Conservation (phyloP, 2,797 vertebrate genomes). For the Harpagifer antarcticus region DNA sequence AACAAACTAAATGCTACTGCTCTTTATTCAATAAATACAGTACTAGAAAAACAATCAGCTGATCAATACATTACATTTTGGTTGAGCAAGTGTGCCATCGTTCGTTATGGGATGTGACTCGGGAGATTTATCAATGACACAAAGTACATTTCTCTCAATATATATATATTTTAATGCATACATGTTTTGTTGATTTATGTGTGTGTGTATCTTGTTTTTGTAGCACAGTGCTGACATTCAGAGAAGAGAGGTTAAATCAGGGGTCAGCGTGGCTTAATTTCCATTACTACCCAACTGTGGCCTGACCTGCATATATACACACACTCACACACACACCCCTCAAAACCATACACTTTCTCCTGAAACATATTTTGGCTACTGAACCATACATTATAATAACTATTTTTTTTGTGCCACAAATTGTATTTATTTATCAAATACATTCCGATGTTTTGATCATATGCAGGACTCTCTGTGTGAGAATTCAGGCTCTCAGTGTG, state of each 20-base stretch:
- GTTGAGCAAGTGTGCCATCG: constrained; percentile 42
- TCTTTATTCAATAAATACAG: constrained; percentile 67
- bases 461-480: not conserved
- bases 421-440: constrained; percentile 8
- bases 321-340: constrained; percentile 14
- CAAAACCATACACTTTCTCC: constrained; percentile 14
- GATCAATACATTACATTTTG: constrained; percentile 38
- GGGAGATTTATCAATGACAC: constrained; percentile 27
- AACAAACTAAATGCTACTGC: constrained; percentile 71
- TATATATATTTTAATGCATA: constrained; percentile 3
- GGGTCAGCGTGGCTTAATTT: constrained; percentile 36
- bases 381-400: not conserved
- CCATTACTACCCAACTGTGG: constrained; percentile 45
- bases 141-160: constrained; percentile 18
- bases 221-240: constrained; percentile 29
- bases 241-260: constrained; percentile 31
- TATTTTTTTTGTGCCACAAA: not conserved
- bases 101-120: constrained; percentile 26
- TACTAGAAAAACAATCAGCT: constrained; percentile 59
- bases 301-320: constrained; percentile 31
- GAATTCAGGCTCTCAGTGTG: not conserved
- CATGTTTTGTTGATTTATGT: constrained; percentile 13
- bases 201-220: constrained; percentile 29
- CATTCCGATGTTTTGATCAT: constrained; percentile 8
- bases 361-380: constrained; percentile 20